Base-by-base conservation (phyloP, 2,888 invertebrate species). In the Erebia aethiops region DNA sequence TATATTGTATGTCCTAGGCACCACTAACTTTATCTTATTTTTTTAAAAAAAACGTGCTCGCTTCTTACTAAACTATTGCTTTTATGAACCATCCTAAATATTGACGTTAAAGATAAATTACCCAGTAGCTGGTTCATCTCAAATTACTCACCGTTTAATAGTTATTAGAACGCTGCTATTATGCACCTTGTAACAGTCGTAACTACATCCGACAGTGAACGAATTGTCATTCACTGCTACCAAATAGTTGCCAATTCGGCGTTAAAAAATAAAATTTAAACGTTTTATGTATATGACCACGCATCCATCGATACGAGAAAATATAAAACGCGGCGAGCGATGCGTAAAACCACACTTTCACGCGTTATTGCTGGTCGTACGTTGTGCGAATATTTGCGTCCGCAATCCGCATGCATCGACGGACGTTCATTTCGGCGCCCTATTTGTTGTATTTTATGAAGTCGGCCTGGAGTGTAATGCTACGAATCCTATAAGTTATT, bases 291-390 rank as follows among this genome's bases (percentile, higher is more conserved):
- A 72, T 75, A 72, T 71, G 67, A 21, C 64, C 65, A 58, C 70
- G 66, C 72, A 72, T 72, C 64, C 69, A 63, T 68, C 57, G 62
- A 68, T 70, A 67, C 71, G 72, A 71, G 74, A 80, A 81, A 84
- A 79, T 85, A 84, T 85, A 85, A 74, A 73, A 54, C 43, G 43
- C 14, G 46, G 41, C 72, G 73, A 75, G 66, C 69, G 69, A 71
- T 67, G 73, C 72, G 76, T 73, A 75, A 70, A 75, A 87, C 86
- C 86, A 82, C 84, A 83, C 81, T 81, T 87, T 87, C 81, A 86
- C 86, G 88, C 86, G 84, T 86, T 86, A 89, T 89, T 89, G 88
- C 85, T 84, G 69, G 57, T 64, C 65, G 74, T 70, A 76, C 77
- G 74, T 72, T 76, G 69, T 71, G 71, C 71, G 75, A 76, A 74